Evolutionary conservation across 2,888 invertebrate species (phyloP), one percentile per base, ranked within the genome.

Genomic region (Aphrophora alni): DNA sequence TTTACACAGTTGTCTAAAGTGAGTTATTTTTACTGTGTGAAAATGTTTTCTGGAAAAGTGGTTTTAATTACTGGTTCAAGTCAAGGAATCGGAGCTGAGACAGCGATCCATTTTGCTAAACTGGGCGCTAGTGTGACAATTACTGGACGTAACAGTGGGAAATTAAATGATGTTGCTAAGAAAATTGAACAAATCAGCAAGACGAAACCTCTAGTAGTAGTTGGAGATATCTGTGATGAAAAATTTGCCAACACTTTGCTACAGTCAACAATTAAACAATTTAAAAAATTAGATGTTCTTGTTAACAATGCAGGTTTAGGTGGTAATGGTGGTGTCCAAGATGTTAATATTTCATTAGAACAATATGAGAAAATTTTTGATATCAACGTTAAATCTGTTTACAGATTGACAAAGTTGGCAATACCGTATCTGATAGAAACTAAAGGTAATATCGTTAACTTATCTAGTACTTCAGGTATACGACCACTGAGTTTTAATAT

Each of bases 391-490:
- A 92, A 97, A 82, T 92, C 95, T 0, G 90, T 95, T 24, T 95
- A 95, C 87, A 92, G 95, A 82, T 88, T 98, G 83, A 97, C 96
- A 0, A 95, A 94, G n/a, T n/a, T n/a, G n/a, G n/a, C n/a, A n/a
- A n/a, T n/a, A n/a, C n/a, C n/a, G n/a, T n/a, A n/a, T n/a, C n/a
- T n/a, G n/a, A n/a, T n/a, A n/a, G n/a, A n/a, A n/a, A n/a, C n/a
- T n/a, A n/a, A n/a, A n/a, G n/a, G 93, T 87, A 97, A 75, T 84
- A 94, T 98, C 85, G 97, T 99, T 0, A 99, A 98, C 88, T 95
- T 99, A 0, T 98, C 98, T 0, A 98, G 98, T 87, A 97, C 98
- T 0, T 96, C 95, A 86, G 98, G 98, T 2, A 91, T 97, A 27
- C 90, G 98, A 86, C 93, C 98, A 72, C 98, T 98, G 87, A 93